Conservation (phyloP, 2,797 vertebrate species). For the Chelon labrosus region DNA sequence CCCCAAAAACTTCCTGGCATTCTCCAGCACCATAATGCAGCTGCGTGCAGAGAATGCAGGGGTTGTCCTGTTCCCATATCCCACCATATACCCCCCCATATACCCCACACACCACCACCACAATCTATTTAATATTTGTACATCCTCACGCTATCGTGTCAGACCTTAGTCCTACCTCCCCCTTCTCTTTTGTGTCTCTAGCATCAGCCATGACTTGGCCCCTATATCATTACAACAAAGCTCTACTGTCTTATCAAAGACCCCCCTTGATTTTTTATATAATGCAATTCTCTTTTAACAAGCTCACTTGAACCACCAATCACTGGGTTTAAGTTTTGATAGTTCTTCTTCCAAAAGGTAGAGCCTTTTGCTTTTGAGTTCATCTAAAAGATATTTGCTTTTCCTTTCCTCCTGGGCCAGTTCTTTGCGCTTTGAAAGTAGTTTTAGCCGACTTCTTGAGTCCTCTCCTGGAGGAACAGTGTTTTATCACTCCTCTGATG, state of each 20-base stretch:
- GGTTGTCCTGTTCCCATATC: conserved; percentile 24
- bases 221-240: neutral
- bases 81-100: neutral
- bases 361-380: conserved; percentile 5
- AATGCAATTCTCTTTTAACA: neutral
- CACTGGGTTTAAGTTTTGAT: neutral
- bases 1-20: conserved; percentile 59
- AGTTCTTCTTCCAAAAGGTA: conserved; percentile 9
- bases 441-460: conserved; percentile 9
- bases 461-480: conserved; percentile 26
- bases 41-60: conserved; percentile 56
- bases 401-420: conserved; percentile 29
- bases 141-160: conserved; percentile 21
- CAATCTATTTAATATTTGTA: conserved; percentile 18
- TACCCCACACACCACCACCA: neutral
- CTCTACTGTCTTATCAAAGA: neutral
- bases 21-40: conserved; percentile 63
- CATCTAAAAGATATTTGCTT: neutral
- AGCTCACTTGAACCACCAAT: conserved; percentile 12
- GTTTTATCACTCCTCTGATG: conserved; percentile 50
- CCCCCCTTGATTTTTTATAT: neutral
- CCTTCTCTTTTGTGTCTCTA: neutral
- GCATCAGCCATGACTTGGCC: neutral
- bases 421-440: conserved; percentile 25
- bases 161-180: neutral